A percentile compares a stretch with the other conserved stretches of the same genome.
phyloP scores from a whole-genome alignment of 2,113 vertebrate genomes.

The Rhabdomys dilectus region DNA sequence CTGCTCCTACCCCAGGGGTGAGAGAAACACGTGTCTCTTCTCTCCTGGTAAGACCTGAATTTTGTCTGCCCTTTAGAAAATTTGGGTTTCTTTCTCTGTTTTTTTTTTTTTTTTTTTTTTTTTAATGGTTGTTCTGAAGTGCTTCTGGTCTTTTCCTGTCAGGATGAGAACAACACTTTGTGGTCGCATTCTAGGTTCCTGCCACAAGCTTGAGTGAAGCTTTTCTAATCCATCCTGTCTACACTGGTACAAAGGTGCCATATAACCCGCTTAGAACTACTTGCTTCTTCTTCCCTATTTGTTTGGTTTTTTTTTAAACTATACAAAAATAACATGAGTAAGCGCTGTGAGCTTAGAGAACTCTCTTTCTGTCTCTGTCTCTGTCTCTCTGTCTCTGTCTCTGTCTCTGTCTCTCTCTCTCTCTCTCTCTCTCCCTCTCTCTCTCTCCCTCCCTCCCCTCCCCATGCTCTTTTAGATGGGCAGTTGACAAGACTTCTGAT shows the following conservation, averaged over 20 bases:
- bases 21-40: background rate
- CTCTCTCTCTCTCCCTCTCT: background rate
- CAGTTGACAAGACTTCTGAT: background rate
- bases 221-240: background rate
- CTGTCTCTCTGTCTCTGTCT: too few species aligned
- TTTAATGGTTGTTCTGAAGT: background rate
- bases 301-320: background rate
- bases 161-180: background rate
- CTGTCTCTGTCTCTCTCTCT: background rate
- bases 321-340: background rate
- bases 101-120: too few species aligned
- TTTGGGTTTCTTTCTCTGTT: background rate
- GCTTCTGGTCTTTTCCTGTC: background rate
- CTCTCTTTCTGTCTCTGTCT: too few species aligned
- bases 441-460: background rate
- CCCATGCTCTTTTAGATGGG: background rate
- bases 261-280: background rate
- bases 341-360: background rate
- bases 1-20: background rate
- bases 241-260: background rate
- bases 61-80: background rate
- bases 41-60: background rate
- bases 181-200: background rate
- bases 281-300: background rate
- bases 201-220: background rate